A percentile compares a stretch with the other conserved stretches of the same genome.
phyloP scores from a whole-genome alignment of 2,888 invertebrate species.

The Drosophila atroscutellata region DNA sequence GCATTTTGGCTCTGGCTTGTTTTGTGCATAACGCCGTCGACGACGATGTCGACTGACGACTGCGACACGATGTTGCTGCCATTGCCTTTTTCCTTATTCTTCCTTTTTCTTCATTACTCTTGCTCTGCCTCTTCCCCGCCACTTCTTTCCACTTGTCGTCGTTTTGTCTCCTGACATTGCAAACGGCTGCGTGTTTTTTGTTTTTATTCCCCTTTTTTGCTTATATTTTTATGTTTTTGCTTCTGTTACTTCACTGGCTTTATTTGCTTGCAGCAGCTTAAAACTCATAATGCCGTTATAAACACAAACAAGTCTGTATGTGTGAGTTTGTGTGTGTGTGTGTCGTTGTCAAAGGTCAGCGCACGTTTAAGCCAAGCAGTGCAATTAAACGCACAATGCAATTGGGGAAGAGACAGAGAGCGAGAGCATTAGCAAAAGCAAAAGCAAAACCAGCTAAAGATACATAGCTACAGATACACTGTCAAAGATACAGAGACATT shows the following conservation, averaged over 20 bases:
- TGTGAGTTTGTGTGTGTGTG: conserved; percentile 23
- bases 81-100: conserved; percentile 20
- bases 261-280: conserved; percentile 67
- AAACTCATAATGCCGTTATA: conserved; percentile 78
- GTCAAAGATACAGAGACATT: conserved; percentile 19
- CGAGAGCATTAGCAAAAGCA: conserved; percentile 19
- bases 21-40: conserved; percentile 67
- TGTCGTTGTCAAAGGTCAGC: conserved; percentile 75
- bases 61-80: conserved; percentile 51
- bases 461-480: conserved; percentile 21
- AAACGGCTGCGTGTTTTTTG: conserved; percentile 48
- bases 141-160: conserved; percentile 58
- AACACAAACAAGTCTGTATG: conserved; percentile 52
- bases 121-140: background rate
- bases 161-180: conserved; percentile 78
- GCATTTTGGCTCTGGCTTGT: conserved; percentile 67
- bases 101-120: conserved; percentile 11
- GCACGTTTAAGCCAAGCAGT: conserved; percentile 78
- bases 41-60: conserved; percentile 15
- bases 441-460: conserved; percentile 23
- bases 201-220: conserved; percentile 19
- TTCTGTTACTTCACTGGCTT: conserved; percentile 46
- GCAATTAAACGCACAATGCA: conserved; percentile 78
- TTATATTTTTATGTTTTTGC: conserved; percentile 36
- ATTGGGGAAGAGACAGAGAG: conserved; percentile 25